These are phyloP conservation scores for Glandiceps talaboti DNA, from an alignment of 53 echinoderm and acorn worm species.

Conservation along the genomic window DNA sequence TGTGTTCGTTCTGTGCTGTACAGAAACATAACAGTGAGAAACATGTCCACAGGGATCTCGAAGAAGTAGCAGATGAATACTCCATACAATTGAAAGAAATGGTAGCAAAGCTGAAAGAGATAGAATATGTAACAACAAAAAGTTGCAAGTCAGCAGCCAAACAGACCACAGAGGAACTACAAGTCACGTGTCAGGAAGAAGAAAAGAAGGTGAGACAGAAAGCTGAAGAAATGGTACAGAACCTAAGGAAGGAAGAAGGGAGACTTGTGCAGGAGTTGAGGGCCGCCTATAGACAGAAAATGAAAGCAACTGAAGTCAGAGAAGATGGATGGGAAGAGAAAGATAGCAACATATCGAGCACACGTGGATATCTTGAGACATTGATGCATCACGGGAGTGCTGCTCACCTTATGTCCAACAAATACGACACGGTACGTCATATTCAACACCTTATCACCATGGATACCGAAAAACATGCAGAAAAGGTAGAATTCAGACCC, in stretches of 20 bases:
- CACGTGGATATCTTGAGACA: neutral
- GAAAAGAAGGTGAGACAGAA: neutral
- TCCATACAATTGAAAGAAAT: neutral
- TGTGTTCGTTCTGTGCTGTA: neutral
- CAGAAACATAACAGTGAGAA: neutral
- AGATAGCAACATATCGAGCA: neutral
- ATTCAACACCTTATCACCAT: neutral
- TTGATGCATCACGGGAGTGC: neutral
- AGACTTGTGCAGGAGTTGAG: neutral
- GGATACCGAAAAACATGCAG: neutral
- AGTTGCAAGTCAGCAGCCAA: neutral
- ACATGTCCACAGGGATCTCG: neutral
- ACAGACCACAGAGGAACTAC: neutral
- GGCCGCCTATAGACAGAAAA: neutral
- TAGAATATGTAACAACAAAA: neutral
- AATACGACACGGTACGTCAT: neutral
- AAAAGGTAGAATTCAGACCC: neutral
- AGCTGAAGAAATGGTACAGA: neutral
- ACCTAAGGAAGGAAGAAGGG: neutral
- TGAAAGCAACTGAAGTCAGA: neutral
- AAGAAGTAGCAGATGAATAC: neutral
- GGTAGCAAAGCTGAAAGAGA: neutral
- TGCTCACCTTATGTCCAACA: neutral
- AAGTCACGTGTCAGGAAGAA: neutral
- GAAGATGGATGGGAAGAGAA: neutral